phyloP scores from a whole-genome alignment of 2,113 vertebrate species.

The Podarcis raffonei region DNA sequence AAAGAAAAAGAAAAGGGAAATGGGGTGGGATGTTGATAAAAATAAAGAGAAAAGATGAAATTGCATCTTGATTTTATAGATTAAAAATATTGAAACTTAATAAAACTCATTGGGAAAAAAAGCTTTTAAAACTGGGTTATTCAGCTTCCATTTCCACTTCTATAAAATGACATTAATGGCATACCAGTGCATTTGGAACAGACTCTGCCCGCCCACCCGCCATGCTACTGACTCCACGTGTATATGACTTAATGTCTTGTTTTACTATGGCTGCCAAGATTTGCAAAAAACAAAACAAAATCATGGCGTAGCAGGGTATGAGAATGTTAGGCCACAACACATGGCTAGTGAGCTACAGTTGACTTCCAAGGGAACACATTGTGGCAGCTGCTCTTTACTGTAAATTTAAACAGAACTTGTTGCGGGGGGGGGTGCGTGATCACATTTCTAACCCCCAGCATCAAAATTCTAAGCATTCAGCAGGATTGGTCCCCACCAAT shows the following conservation, averaged over 20 bases:
- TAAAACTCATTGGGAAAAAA: too few species aligned
- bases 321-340: not conserved
- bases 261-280: not conserved
- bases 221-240: too few species aligned
- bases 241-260: not conserved
- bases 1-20: too few species aligned
- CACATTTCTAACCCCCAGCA: not conserved
- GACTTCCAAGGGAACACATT: not conserved
- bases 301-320: too few species aligned
- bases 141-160: not conserved
- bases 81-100: too few species aligned
- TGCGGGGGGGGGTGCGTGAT: not conserved
- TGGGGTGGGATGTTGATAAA: too few species aligned
- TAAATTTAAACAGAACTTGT: not conserved
- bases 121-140: not conserved
- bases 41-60: too few species aligned
- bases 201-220: not conserved
- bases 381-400: not conserved
- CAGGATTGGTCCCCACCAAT: not conserved
- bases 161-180: not conserved
- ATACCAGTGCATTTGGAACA: not conserved
- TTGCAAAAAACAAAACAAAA: not conserved
- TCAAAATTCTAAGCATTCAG: not conserved
- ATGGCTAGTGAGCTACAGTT: not conserved
- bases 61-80: too few species aligned